Conservation (phyloP, 2,797 vertebrate species). For the Acomys russatus region DNA sequence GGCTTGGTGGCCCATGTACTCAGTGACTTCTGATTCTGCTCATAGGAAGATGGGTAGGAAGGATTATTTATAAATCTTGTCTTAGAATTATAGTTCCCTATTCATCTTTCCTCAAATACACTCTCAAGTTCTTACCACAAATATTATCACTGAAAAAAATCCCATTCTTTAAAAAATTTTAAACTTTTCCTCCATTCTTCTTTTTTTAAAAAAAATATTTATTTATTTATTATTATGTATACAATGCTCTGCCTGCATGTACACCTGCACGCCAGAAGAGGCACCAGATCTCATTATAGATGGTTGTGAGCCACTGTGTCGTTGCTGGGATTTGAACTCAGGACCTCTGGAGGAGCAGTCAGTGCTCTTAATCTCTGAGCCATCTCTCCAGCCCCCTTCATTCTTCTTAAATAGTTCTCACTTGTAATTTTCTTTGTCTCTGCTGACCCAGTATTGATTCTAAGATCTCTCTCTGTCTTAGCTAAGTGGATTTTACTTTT, state of each 20-base stretch:
- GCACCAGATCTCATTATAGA: too few species aligned
- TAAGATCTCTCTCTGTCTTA: neutral
- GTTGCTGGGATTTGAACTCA: too few species aligned
- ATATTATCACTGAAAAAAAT: neutral
- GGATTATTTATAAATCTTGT: slow-evolving; percentile 55
- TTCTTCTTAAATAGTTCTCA: neutral
- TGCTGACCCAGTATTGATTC: neutral
- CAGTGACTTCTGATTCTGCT: slow-evolving; percentile 10
- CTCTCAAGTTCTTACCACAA: slow-evolving; percentile 38
- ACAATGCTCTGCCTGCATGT: too few species aligned
- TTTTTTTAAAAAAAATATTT: neutral
- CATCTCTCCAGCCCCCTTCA: neutral
- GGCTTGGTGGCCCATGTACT: neutral
- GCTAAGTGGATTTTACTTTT: neutral
- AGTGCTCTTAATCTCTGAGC: too few species aligned
- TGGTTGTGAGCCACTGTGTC: too few species aligned
- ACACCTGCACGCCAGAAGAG: too few species aligned
- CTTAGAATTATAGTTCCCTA: slow-evolving; percentile 46
- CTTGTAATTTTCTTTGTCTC: neutral
- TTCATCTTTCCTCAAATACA: slow-evolving; percentile 47
- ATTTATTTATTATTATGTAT: too few species aligned
- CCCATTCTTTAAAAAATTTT: neutral
- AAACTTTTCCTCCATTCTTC: neutral
- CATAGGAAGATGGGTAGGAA: neutral
- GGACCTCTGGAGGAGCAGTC: too few species aligned